Evolutionary conservation across 2,113 vertebrate genomes (phyloP), one percentile per base, ranked within the genome.

Genomic region (Camelus bactrianus): DNA sequence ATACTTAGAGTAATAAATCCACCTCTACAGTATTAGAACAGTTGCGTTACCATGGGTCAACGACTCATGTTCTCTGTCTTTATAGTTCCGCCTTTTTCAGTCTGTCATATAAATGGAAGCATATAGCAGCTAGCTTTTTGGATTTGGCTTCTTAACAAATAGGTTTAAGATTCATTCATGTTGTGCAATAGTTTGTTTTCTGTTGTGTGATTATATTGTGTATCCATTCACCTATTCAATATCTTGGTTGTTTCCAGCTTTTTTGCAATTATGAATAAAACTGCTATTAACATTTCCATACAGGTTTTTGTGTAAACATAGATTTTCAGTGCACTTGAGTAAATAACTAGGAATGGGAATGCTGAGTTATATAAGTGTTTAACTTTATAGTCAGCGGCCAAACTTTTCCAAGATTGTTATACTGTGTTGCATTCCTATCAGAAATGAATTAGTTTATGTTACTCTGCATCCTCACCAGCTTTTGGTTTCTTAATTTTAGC

Each of bases 31-130:
- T 46, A 48, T 69, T 69, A 42, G 35, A 87, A 77, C 30, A 26
- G 19, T 95, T 67, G 42, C 7, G 32, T 80, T 77, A 54, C 58
- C 30, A 10, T 86, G 65, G 24, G 30, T 15, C 11, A 58, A 0
- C 81, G 58, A 50, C n/a, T 67, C 17, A 42, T 72, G 19, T 58
- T 67, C 28, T 35, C 54, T 24, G n/a, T 76, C 52, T 92, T 83
- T 79, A 22, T 90, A 38, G 13, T 85, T 95, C 90, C 80, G 22
- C 56, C 30, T 86, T 89, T 80, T 85, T 60, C n/a, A 79, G 16
- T 88, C n/a, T 85, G 32, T 75, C 32, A 13, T 83, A 16, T 38
- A 87, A 87, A 82, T 73, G 65, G n/a, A 77, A 92, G 30, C 54
- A 82, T 42, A 32, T 5, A 72, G 42, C 52, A 96, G 50, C 10